Conservation (phyloP, 2,888 invertebrate species). For the Siphonodentalium dalli region DNA sequence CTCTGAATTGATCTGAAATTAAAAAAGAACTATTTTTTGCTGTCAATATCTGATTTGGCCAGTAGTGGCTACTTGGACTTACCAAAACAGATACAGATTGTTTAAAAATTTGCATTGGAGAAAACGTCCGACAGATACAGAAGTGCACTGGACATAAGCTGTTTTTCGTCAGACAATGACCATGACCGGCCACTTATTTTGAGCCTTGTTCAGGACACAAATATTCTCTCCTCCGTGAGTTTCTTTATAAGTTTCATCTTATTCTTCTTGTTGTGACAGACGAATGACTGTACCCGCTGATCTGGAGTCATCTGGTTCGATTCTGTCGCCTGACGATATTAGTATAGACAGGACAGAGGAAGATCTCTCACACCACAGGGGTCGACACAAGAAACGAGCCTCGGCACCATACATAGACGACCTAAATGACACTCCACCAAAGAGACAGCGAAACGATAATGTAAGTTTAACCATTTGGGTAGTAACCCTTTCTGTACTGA, state of each 20-base stretch:
- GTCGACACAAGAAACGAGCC: conserved; percentile 47
- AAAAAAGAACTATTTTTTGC: no score
- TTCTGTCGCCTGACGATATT: conserved; percentile 81
- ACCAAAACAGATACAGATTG: no score
- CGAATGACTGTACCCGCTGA: conserved; percentile 49
- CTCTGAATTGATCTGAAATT: no score
- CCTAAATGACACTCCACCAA: conserved; percentile 56
- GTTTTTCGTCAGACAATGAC: no score
- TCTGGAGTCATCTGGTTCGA: conserved; percentile 71
- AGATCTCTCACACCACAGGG: conserved; percentile 72
- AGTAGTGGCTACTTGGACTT: no score
- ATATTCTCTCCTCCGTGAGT: background rate
- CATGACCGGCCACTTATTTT: no score
- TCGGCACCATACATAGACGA: conserved; percentile 54
- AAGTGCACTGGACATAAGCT: no score
- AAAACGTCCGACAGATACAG: no score
- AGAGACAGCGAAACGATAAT: conserved; percentile 70
- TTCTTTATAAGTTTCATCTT: background rate
- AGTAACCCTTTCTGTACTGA: no score
- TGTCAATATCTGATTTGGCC: no score
- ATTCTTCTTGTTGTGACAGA: conserved; percentile 26
- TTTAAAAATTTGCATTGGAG: no score
- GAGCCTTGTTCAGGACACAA: no score
- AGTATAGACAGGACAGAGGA: conserved; percentile 80
- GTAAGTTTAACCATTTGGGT: conserved; percentile 5